These are phyloP conservation scores for Labia minor DNA, from an alignment of 2,888 invertebrate species.

Conservation along the genomic window DNA sequence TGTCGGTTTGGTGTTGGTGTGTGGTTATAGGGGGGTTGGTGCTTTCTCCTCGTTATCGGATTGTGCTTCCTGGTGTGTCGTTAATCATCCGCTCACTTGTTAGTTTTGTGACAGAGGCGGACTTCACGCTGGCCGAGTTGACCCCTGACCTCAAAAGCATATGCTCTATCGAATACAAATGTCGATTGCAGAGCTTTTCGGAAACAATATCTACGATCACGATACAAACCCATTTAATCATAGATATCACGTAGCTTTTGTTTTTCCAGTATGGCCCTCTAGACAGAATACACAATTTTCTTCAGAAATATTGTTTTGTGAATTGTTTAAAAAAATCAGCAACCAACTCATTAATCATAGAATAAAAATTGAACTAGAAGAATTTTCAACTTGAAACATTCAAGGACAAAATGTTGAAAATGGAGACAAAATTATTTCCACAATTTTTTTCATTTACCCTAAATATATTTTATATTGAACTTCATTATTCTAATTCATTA, in stretches of 20 bases:
- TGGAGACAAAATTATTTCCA: too few species aligned
- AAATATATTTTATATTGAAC: too few species aligned
- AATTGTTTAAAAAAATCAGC: too few species aligned
- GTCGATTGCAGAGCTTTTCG: conserved; percentile 3
- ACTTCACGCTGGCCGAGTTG: neutral
- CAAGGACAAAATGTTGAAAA: too few species aligned
- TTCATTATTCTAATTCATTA: too few species aligned
- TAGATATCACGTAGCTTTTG: neutral
- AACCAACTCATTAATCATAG: too few species aligned
- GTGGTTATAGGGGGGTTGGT: too few species aligned
- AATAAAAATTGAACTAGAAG: too few species aligned
- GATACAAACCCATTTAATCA: conserved; percentile 7
- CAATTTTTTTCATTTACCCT: too few species aligned
- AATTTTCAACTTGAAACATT: too few species aligned
- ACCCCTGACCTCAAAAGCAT: neutral
- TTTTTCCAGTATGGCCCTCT: neutral
- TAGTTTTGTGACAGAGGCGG: conserved; percentile 6
- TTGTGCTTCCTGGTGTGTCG: neutral
- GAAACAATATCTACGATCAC: neutral
- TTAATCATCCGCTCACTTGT: conserved; percentile 13
- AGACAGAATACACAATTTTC: conserved; percentile 1
- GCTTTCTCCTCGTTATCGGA: conserved; percentile 4
- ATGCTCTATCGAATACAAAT: conserved; percentile 13
- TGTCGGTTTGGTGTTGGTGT: neutral
- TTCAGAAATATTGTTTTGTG: neutral